Percentiles rank a stretch among this genome's conserved stretches.
phyloP scores from a whole-genome alignment of 2,888 invertebrate species.

The Ceraclea dissimilis region DNA sequence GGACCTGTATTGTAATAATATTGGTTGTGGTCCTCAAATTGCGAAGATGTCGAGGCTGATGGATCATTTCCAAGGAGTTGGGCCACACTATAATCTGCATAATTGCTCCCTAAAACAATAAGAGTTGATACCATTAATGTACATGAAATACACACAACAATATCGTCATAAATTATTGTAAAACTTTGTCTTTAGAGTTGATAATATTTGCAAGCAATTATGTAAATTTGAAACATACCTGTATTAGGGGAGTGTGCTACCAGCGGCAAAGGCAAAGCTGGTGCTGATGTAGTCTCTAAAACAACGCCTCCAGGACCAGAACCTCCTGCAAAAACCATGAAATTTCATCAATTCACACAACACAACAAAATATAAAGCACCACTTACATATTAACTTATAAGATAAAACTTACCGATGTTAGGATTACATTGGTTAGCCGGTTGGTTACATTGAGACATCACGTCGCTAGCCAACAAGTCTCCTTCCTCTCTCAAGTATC shows the following conservation, averaged over 20 bases:
- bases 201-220: too few relatives aligned
- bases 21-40: conserved; percentile 7
- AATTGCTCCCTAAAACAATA: conserved; percentile 4
- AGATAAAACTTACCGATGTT: conserved; percentile 10
- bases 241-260: conserved; percentile 15
- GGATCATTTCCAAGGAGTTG: conserved; percentile 15
- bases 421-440: not conserved
- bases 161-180: not conserved
- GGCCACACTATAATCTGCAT: conserved; percentile 14
- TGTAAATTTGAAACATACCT: too few relatives aligned
- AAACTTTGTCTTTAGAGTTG: too few relatives aligned
- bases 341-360: too few relatives aligned
- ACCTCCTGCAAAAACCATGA: not conserved
- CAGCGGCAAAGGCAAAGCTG: conserved; percentile 15
- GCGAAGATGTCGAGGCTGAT: conserved; percentile 1
- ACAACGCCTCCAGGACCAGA: conserved; percentile 15
- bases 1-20: conserved; percentile 11
- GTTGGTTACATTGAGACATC: not conserved
- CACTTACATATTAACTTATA: too few relatives aligned
- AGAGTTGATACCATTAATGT: too few relatives aligned
- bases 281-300: conserved; percentile 10
- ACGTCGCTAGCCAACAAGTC: conserved; percentile 11
- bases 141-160: not conserved
- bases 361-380: too few relatives aligned
- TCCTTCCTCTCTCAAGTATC: conserved; percentile 9